phyloP scores from a whole-genome alignment of 2,797 vertebrate genomes.

The Malurus splendens region DNA sequence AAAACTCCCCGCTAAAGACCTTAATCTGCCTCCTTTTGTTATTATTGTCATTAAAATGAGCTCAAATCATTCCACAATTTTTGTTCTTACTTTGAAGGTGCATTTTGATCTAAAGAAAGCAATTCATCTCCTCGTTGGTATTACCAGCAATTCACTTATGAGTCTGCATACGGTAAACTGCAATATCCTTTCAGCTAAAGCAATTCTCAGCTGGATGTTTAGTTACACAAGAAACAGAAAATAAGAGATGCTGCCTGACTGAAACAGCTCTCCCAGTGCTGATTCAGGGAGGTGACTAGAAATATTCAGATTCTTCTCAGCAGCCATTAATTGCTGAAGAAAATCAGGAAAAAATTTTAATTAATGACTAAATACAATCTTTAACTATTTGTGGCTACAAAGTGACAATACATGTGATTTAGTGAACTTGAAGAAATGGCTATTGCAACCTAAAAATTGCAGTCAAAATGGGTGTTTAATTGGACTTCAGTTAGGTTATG shows the following conservation, averaged over 20 bases:
- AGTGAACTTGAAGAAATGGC: not conserved
- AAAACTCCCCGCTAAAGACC: not conserved
- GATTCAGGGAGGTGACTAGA: not conserved
- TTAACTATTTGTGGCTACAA: not conserved
- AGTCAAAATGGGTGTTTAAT: not conserved
- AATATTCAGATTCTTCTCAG: not conserved
- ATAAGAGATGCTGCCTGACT: not conserved
- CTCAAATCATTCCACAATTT: not conserved
- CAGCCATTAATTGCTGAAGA: not conserved
- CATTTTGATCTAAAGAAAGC: not conserved
- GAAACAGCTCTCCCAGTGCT: not conserved
- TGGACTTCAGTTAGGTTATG: not conserved
- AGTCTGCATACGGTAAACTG: not conserved
- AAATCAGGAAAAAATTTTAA: not conserved
- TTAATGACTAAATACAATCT: not conserved
- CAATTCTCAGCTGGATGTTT: not conserved
- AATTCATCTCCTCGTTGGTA: not conserved
- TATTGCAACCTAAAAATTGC: not conserved
- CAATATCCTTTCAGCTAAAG: not conserved
- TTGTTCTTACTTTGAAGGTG: not conserved
- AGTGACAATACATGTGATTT: not conserved
- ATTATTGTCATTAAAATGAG: not conserved
- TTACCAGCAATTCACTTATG: not conserved
- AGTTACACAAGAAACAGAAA: not conserved
- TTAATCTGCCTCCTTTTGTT: slow-evolving; percentile 6